A percentile compares a stretch with the other conserved stretches of the same genome.
These are phyloP conservation scores for Nesogale talazaci DNA, from an alignment of 2,113 vertebrate species.

Conservation along the genomic window DNA sequence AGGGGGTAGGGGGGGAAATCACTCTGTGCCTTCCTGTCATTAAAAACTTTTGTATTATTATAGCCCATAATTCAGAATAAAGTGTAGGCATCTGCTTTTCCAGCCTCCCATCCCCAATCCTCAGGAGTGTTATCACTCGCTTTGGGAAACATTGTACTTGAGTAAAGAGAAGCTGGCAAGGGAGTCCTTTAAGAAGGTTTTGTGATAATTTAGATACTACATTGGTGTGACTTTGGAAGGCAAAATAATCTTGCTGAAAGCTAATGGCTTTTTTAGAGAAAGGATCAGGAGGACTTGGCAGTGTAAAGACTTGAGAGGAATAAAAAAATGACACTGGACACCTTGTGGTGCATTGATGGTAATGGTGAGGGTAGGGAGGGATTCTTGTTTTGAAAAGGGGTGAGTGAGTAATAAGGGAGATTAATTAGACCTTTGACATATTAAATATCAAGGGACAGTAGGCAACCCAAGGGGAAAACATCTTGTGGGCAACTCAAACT, in stretches of 20 bases:
- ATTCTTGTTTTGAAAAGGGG: constrained; percentile 57
- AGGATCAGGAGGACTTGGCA: constrained; percentile 39
- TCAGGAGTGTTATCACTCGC: too few species aligned
- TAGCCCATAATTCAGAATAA: too few species aligned
- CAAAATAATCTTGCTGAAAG: constrained; percentile 34
- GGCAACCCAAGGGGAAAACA: constrained; percentile 37
- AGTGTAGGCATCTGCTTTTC: too few species aligned
- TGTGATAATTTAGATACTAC: constrained; percentile 25
- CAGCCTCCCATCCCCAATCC: too few species aligned
- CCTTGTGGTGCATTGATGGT: neutral
- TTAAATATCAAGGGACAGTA: constrained; percentile 56
- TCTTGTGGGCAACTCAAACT: constrained; percentile 35
- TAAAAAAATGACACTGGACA: constrained; percentile 11
- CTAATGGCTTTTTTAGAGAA: constrained; percentile 24
- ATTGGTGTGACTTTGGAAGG: neutral
- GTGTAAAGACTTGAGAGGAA: constrained; percentile 41
- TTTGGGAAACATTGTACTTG: neutral
- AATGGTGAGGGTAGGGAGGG: neutral
- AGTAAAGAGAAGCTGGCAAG: constrained; percentile 39
- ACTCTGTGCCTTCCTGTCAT: too few species aligned
- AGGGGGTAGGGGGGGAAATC: too few species aligned
- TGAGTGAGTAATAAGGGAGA: constrained; percentile 1
- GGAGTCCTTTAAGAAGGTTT: constrained; percentile 31
- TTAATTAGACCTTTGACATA: constrained; percentile 58
- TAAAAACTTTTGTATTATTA: too few species aligned